These are phyloP conservation scores for Spondyliosoma cantharus DNA, from an alignment of 2,797 vertebrate genomes.

Conservation along the genomic window DNA sequence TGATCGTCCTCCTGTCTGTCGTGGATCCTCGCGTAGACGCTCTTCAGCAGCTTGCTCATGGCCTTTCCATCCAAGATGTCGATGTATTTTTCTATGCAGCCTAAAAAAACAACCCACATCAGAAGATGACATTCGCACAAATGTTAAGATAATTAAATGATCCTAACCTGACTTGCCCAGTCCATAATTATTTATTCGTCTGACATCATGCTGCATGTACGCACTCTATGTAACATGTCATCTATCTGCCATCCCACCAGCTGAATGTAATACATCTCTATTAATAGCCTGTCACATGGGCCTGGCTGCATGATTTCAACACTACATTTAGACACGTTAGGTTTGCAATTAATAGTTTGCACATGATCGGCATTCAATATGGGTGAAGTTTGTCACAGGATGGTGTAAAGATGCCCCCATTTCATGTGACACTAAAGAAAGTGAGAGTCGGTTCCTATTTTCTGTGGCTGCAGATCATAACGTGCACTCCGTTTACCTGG, in stretches of 20 bases:
- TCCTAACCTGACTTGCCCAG: not conserved
- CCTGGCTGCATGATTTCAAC: constrained; percentile 35
- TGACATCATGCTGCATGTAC: constrained; percentile 45
- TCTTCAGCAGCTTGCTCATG: constrained; percentile 76
- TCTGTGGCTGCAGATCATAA: not conserved
- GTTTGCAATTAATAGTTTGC: not conserved
- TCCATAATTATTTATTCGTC: not conserved
- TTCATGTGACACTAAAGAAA: not conserved
- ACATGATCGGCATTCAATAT: not conserved
- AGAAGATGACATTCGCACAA: not conserved
- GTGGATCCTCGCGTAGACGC: constrained; percentile 76
- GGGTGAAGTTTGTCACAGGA: not conserved
- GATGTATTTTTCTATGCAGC: constrained; percentile 81
- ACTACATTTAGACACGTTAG: not conserved
- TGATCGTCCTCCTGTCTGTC: constrained; percentile 75
- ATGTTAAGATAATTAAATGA: not conserved
- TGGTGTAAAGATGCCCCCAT: not conserved
- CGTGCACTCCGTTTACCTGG: not conserved
- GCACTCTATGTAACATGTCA: constrained; percentile 30
- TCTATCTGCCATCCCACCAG: constrained; percentile 27
- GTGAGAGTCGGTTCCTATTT: not conserved
- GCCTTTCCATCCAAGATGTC: constrained; percentile 76
- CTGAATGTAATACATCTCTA: constrained; percentile 49
- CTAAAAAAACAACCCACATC: constrained; percentile 55
- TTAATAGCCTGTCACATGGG: constrained; percentile 53